Percentiles rank a stretch among this genome's conserved stretches.
phyloP scores from a whole-genome alignment of 2,888 invertebrate species.

The Aspidiotus rigidus region DNA sequence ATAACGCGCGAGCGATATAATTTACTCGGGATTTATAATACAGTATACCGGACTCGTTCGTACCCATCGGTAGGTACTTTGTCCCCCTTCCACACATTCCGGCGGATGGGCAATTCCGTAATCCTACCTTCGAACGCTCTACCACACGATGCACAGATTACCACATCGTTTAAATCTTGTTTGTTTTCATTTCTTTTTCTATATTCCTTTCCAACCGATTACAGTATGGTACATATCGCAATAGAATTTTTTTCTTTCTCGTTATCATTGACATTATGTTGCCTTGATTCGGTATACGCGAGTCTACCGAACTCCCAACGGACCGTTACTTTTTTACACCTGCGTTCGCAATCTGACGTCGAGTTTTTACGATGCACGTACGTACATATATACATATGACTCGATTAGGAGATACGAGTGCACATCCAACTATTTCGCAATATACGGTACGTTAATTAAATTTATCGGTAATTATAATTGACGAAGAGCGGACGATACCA shows the following conservation, averaged over 20 bases:
- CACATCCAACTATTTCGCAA: no score
- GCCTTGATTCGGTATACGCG: conserved; percentile 14
- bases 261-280: conserved; percentile 18
- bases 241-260: conserved; percentile 9
- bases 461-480: no score
- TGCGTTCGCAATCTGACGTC: neutral
- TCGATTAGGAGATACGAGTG: no score
- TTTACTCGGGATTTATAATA: neutral
- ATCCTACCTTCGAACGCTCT: conserved; percentile 28
- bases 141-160: conserved; percentile 2
- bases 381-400: no score
- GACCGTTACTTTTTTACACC: conserved; percentile 2
- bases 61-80: no score
- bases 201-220: neutral
- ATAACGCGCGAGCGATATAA: neutral
- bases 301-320: neutral
- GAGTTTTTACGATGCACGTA: neutral
- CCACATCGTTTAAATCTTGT: neutral
- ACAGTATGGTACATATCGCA: conserved; percentile 4
- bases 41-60: no score
- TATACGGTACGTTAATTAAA: no score
- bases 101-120: conserved; percentile 22
- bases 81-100: neutral
- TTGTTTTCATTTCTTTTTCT: conserved; percentile 9
- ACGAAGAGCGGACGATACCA: no score